Evolutionary conservation across 2,888 invertebrate species (phyloP).

Genomic region (Charanyca ferruginea): DNA sequence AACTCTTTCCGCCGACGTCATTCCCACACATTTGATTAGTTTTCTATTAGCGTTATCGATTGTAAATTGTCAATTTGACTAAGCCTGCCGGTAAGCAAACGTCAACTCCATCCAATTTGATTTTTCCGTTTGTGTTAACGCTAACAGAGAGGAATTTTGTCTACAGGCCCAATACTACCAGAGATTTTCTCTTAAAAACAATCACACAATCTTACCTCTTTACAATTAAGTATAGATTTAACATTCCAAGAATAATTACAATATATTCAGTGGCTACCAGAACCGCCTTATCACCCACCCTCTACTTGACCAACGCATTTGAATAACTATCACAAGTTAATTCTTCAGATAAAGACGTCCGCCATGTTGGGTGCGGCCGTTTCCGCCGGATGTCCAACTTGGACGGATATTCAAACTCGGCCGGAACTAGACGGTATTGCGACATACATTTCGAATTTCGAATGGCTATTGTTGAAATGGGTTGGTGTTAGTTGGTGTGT

Average conservation of each 20-base stretch:
- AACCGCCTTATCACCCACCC: slow-evolving; percentile 64
- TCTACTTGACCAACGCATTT: slow-evolving; percentile 78
- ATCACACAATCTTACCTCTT: no score
- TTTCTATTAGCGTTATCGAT: no score
- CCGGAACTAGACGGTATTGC: slow-evolving; percentile 88
- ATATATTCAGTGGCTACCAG: slow-evolving; percentile 47
- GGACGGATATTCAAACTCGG: slow-evolving; percentile 90
- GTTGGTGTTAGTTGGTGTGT: slow-evolving; percentile 52
- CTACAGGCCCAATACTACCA: no score
- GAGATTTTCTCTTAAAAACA: no score
- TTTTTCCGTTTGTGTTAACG: no score
- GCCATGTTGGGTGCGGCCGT: slow-evolving; percentile 86
- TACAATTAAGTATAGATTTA: background rate
- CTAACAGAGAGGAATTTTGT: no score
- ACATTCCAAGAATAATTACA: slow-evolving; percentile 32
- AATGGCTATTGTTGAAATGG: slow-evolving; percentile 77
- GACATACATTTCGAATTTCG: slow-evolving; percentile 90
- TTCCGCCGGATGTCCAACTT: slow-evolving; percentile 89
- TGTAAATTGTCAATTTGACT: no score
- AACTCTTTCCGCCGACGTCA: no score
- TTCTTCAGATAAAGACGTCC: slow-evolving; percentile 89
- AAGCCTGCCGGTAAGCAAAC: no score
- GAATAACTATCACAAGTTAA: slow-evolving; percentile 89
- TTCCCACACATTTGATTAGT: no score
- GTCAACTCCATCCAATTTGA: no score